Evolutionary conservation across 2,888 invertebrate genomes (phyloP).

Genomic region (Eledona agricola): DNA sequence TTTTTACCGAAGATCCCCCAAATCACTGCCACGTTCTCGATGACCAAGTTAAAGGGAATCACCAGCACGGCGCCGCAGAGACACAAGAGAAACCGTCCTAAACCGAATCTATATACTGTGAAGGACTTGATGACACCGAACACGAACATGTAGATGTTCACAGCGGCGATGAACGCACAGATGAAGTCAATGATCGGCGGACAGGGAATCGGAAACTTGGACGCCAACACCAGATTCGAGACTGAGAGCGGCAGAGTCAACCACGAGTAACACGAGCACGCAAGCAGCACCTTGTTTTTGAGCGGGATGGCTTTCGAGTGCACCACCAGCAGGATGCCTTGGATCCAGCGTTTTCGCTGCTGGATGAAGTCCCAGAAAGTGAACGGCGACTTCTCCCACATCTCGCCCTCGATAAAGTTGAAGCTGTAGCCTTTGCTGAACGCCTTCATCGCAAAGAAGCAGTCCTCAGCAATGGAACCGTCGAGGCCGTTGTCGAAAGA

Average conservation of each 20-base stretch:
- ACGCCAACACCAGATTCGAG: constrained; percentile 85
- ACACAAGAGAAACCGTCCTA: constrained; percentile 79
- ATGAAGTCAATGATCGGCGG: constrained; percentile 83
- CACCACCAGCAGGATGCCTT: constrained; percentile 88
- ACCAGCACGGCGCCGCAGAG: constrained; percentile 87
- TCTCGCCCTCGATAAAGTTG: constrained; percentile 96
- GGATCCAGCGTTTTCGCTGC: constrained; percentile 95
- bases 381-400: constrained; percentile 99
- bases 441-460: constrained; percentile 96
- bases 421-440: constrained; percentile 90
- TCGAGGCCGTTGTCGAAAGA: constrained; percentile 96
- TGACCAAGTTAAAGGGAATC: constrained; percentile 92
- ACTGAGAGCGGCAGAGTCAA: constrained; percentile 92
- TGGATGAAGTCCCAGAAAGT: constrained; percentile 94
- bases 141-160: constrained; percentile 97
- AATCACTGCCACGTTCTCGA: constrained; percentile 94
- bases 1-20: constrained; percentile 95
- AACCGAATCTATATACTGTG: constrained; percentile 85
- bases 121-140: constrained; percentile 98
- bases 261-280: constrained; percentile 94
- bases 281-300: constrained; percentile 81
- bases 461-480: constrained; percentile 98
- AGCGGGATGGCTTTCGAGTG: constrained; percentile 86
- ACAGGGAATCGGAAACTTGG: constrained; percentile 86
- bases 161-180: constrained; percentile 91